Evolutionary conservation across 2,113 vertebrate genomes (phyloP).

Genomic region (Syrrhaptes paradoxus): DNA sequence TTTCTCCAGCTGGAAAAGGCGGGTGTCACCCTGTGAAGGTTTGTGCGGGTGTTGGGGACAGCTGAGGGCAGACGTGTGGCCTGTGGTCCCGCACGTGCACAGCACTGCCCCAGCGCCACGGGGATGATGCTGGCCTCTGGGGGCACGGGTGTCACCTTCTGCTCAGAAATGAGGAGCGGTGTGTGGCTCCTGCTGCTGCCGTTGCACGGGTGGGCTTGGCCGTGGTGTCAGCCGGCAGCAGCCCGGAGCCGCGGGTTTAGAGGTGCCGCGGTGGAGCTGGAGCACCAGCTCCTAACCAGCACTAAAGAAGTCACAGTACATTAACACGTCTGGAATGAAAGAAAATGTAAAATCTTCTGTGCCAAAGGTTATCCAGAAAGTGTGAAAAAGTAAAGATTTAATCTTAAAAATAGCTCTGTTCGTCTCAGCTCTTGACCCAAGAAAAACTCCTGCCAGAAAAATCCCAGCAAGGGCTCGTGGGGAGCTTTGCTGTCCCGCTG

Average conservation of each 20-base stretch:
- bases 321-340: background rate
- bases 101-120: background rate
- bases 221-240: background rate
- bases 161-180: rapidly evolving
- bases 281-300: background rate
- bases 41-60: background rate
- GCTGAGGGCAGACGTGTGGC: background rate
- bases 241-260: no score
- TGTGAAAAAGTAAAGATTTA: background rate
- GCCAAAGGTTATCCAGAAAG: background rate
- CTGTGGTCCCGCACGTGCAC: background rate
- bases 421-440: background rate
- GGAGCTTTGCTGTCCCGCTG: no score
- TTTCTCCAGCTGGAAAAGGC: background rate
- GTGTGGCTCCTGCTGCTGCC: background rate
- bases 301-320: no score
- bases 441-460: background rate
- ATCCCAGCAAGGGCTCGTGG: no score
- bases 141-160: background rate
- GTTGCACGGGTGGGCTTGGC: rapidly evolving
- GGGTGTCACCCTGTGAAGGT: no score
- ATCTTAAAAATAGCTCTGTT: background rate
- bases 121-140: background rate
- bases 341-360: background rate
- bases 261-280: background rate